These are phyloP conservation scores for Melanostoma scalare DNA, from an alignment of 2,888 invertebrate genomes.

Conservation along the genomic window DNA sequence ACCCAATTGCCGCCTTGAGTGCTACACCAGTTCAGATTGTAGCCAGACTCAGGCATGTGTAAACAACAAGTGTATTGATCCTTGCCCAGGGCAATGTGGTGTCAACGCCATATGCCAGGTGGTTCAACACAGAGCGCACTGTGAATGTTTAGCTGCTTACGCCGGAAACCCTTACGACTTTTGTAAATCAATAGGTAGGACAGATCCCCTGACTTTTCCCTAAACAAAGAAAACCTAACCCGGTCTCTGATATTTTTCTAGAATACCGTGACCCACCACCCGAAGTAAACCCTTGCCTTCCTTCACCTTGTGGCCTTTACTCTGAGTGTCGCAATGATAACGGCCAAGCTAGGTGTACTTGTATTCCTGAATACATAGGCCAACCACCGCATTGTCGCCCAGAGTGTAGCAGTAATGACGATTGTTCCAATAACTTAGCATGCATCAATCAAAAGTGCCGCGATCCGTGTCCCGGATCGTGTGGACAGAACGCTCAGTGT, in stretches of 20 bases:
- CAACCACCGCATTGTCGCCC: conserved; percentile 88
- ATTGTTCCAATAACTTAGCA: conserved; percentile 86
- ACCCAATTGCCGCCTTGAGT: conserved; percentile 88
- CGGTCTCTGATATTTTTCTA: conserved; percentile 26
- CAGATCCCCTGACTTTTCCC: neutral
- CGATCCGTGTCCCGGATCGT: conserved; percentile 90
- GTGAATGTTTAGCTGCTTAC: conserved; percentile 87
- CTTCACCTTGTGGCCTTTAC: conserved; percentile 90
- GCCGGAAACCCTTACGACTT: conserved; percentile 89
- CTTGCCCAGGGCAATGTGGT: conserved; percentile 89
- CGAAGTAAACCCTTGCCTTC: conserved; percentile 85
- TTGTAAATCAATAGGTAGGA: conserved; percentile 82
- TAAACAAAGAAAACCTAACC: neutral
- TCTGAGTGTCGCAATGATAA: conserved; percentile 87
- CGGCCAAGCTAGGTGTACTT: conserved; percentile 86
- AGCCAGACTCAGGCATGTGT: conserved; percentile 87
- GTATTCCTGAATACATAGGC: conserved; percentile 87
- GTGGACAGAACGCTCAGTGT: conserved; percentile 89
- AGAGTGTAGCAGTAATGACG: conserved; percentile 88
- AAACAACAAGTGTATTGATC: conserved; percentile 88
- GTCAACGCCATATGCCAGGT: conserved; percentile 87
- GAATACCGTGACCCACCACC: conserved; percentile 56
- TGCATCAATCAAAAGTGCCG: conserved; percentile 89
- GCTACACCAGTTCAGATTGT: conserved; percentile 88
- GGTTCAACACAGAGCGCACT: conserved; percentile 91